Conservation (phyloP, 1,140 invertebrate genomes). For the Chironomus tepperi region DNA sequence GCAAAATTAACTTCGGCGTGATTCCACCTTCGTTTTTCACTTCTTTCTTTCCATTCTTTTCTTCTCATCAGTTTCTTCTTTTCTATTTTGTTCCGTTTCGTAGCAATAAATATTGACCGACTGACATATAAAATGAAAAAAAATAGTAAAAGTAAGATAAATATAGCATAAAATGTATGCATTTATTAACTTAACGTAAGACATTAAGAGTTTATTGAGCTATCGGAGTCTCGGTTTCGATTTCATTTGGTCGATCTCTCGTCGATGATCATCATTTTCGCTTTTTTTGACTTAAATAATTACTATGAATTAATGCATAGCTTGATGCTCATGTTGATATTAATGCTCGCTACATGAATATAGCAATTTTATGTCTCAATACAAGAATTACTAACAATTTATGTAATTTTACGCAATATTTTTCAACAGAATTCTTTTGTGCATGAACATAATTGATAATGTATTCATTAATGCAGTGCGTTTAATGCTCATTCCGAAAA, state of each 20-base stretch:
- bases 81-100: constrained; percentile 3
- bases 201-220: constrained; percentile 16
- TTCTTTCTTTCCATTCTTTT: neutral
- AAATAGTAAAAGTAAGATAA: neutral
- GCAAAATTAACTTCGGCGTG: neutral
- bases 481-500: no score
- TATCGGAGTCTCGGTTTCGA: neutral
- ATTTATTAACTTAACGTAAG: neutral
- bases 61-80: neutral
- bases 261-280: neutral
- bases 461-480: no score
- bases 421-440: no score
- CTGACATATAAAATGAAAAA: constrained; percentile 18
- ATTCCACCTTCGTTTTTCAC: constrained; percentile 19
- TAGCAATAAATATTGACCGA: constrained; percentile 16
- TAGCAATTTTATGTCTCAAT: no score
- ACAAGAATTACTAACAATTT: no score
- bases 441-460: no score
- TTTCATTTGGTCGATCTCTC: neutral
- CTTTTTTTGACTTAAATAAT: neutral
- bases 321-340: no score
- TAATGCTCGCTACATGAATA: no score
- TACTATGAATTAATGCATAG: neutral
- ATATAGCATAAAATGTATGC: neutral
- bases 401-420: no score